A percentile compares a stretch with the other conserved stretches of the same genome.
Conservation (phyloP, 1,140 invertebrate genomes). For the Ptiloglossa arizonensis region DNA sequence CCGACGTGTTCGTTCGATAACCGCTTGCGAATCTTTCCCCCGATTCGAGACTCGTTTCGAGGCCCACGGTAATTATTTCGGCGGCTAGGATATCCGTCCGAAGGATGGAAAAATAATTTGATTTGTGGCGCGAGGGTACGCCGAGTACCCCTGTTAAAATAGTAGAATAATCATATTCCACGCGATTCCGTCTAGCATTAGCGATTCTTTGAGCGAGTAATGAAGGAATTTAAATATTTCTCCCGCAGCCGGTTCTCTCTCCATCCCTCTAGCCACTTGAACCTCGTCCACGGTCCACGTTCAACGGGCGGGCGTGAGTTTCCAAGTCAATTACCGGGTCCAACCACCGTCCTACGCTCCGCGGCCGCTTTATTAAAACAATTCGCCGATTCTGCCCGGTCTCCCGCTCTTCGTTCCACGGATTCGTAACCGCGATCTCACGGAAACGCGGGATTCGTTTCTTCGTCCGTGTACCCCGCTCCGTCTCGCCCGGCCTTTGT, state of each 20-base stretch:
- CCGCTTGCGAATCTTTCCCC: no score
- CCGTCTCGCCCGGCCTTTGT: not conserved
- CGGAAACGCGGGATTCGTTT: slow-evolving; percentile 31
- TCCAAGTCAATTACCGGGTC: slow-evolving; percentile 79
- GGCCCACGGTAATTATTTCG: slow-evolving; percentile 13
- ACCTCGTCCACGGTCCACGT: slow-evolving; percentile 8
- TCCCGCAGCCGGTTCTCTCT: slow-evolving; percentile 56
- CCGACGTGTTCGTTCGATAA: slow-evolving; percentile 35
- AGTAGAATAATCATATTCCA: slow-evolving; percentile 77
- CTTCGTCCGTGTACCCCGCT: slow-evolving; percentile 13
- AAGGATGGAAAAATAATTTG: slow-evolving; percentile 33
- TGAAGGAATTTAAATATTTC: slow-evolving; percentile 80
- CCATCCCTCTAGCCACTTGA: slow-evolving; percentile 7
- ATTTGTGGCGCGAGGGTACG: slow-evolving; percentile 28
- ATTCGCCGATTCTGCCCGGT: slow-evolving; percentile 67
- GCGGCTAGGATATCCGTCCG: not conserved
- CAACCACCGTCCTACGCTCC: slow-evolving; percentile 70
- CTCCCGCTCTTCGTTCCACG: slow-evolving; percentile 25
- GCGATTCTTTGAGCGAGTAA: slow-evolving; percentile 77
- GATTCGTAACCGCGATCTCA: slow-evolving; percentile 36
- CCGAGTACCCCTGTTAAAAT: slow-evolving; percentile 68
- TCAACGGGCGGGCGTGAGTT: slow-evolving; percentile 62
- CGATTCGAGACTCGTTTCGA: not conserved
- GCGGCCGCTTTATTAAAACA: slow-evolving; percentile 77
- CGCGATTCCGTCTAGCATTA: slow-evolving; percentile 74